phyloP scores from a whole-genome alignment of 2,888 invertebrate genomes.

The Drosophila ezoana region DNA sequence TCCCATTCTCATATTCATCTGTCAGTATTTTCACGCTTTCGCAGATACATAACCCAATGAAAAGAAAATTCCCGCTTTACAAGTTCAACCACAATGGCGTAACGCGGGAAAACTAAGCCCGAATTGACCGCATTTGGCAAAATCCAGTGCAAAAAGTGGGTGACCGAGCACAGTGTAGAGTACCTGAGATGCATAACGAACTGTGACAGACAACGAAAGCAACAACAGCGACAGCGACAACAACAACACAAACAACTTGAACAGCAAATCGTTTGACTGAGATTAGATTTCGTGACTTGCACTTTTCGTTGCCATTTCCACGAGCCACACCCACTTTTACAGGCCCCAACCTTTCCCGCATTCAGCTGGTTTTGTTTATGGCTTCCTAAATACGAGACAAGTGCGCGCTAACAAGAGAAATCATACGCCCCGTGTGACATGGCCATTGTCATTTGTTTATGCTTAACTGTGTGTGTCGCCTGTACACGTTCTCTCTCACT shows the following conservation, averaged over 20 bases:
- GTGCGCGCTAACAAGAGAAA: constrained; percentile 61
- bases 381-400: constrained; percentile 66
- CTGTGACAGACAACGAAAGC: constrained; percentile 5
- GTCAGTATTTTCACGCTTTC: not conserved
- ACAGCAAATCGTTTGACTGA: constrained; percentile 30
- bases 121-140: constrained; percentile 7
- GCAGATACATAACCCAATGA: constrained; percentile 1
- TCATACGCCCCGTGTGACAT: constrained; percentile 73
- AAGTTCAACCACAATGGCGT: not conserved
- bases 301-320: constrained; percentile 17
- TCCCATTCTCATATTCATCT: too few relatives aligned
- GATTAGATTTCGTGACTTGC: constrained; percentile 52
- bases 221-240: constrained; percentile 2
- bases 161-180: not conserved
- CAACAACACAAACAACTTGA: not conserved
- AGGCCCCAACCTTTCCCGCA: not conserved
- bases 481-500: constrained; percentile 11
- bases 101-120: not conserved
- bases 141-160: not conserved
- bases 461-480: constrained; percentile 45
- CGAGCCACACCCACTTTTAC: not conserved
- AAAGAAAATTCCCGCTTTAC: not conserved
- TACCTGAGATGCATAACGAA: constrained; percentile 11
- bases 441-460: constrained; percentile 58
- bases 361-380: constrained; percentile 42